Evolutionary conservation across 2,113 vertebrate genomes (phyloP).

Genomic region (Guaruba guarouba): DNA sequence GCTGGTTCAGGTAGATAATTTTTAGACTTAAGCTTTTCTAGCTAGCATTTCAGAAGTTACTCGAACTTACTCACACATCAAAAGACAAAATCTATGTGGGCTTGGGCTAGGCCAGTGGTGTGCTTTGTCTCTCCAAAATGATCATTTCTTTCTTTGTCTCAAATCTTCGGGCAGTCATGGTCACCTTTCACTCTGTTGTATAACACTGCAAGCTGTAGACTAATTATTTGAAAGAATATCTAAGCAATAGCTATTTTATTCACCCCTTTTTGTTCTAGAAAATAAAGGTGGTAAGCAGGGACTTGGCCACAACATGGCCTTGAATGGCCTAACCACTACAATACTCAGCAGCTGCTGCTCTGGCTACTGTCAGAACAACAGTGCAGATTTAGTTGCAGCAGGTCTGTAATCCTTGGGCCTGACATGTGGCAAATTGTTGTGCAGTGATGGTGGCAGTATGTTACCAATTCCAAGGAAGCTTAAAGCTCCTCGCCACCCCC

Average conservation of each 20-base stretch:
- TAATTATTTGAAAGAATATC: not conserved
- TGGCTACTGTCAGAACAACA: constrained; percentile 41
- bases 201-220: not conserved
- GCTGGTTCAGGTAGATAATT: not conserved
- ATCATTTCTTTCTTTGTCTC: not conserved
- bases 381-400: constrained; percentile 63
- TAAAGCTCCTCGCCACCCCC: constrained; percentile 8
- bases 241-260: not conserved
- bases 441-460: constrained; percentile 76
- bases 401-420: constrained; percentile 63
- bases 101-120: not conserved
- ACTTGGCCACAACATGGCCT: too few species aligned
- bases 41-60: not conserved
- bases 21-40: not conserved
- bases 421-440: constrained; percentile 72
- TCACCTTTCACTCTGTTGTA: not conserved
- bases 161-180: accelerated
- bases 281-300: not conserved
- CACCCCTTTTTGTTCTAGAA: not conserved
- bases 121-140: not conserved
- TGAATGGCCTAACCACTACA: not conserved
- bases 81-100: not conserved
- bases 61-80: not conserved
- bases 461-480: constrained; percentile 71
- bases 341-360: constrained; percentile 56